These are phyloP conservation scores for Carollia perspicillata DNA, from an alignment of 2,113 vertebrate species.

Conservation along the genomic window DNA sequence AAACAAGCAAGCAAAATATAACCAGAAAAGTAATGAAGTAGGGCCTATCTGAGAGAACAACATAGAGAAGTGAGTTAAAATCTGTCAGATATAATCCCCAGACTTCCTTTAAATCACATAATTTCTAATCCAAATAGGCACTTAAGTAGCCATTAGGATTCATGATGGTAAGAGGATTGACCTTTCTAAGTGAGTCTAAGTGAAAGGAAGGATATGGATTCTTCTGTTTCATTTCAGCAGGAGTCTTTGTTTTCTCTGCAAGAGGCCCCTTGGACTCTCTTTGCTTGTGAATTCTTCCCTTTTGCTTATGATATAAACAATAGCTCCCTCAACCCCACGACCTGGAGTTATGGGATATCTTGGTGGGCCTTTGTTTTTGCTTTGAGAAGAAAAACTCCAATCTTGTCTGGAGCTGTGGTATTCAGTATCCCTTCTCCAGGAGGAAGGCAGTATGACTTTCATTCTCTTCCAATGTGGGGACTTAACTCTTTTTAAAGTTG, in stretches of 20 bases:
- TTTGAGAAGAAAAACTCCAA: background rate
- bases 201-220: background rate
- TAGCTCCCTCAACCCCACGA: background rate
- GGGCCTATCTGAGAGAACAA: background rate
- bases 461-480: background rate
- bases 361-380: background rate
- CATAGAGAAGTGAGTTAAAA: background rate
- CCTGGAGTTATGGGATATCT: background rate
- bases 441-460: background rate
- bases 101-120: background rate
- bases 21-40: background rate
- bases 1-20: too few relatives aligned
- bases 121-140: background rate
- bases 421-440: background rate
- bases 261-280: background rate
- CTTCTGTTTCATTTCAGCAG: slow-evolving; percentile 22
- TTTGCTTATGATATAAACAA: background rate
- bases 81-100: background rate
- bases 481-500: background rate
- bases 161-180: background rate
- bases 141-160: background rate
- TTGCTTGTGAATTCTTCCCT: background rate
- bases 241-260: background rate
- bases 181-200: background rate
- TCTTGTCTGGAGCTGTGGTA: background rate